Conservation (phyloP, 2,797 vertebrate genomes). For the Balearica regulorum region DNA sequence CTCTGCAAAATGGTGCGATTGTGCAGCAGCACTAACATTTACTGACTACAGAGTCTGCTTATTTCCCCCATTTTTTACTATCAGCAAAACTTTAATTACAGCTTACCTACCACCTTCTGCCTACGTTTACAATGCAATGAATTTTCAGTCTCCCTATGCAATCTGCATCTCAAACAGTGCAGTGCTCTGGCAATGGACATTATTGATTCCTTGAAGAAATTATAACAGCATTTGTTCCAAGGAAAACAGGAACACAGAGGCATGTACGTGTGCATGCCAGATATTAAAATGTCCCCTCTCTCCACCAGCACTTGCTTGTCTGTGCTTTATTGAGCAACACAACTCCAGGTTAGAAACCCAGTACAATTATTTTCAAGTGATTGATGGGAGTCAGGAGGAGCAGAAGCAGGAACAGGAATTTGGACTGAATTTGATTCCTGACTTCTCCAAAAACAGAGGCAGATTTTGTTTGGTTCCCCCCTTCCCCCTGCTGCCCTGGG, state of each 20-base stretch:
- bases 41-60: constrained; percentile 40
- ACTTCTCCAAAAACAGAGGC: neutral
- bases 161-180: constrained; percentile 58
- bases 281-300: neutral
- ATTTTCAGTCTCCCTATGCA: constrained; percentile 55
- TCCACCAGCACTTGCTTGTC: constrained; percentile 27
- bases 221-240: constrained; percentile 65
- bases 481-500: no score
- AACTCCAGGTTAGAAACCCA: constrained; percentile 1
- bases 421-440: neutral
- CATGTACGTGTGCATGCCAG: neutral
- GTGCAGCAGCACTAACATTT: constrained; percentile 20
- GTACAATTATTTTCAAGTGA: constrained; percentile 38
- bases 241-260: constrained; percentile 41
- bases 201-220: constrained; percentile 75
- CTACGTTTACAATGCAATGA: constrained; percentile 69
- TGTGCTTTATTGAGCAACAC: constrained; percentile 61
- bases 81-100: constrained; percentile 79
- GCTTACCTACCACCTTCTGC: constrained; percentile 68
- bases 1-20: neutral
- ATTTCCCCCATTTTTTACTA: constrained; percentile 70
- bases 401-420: neutral
- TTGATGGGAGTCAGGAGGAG: neutral
- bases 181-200: constrained; percentile 43
- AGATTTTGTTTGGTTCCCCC: neutral